Percentiles rank a stretch among this genome's conserved stretches.
Evolutionary conservation across 1,140 invertebrate genomes (phyloP).

Genomic region (Camponotus pennsylvanicus): DNA sequence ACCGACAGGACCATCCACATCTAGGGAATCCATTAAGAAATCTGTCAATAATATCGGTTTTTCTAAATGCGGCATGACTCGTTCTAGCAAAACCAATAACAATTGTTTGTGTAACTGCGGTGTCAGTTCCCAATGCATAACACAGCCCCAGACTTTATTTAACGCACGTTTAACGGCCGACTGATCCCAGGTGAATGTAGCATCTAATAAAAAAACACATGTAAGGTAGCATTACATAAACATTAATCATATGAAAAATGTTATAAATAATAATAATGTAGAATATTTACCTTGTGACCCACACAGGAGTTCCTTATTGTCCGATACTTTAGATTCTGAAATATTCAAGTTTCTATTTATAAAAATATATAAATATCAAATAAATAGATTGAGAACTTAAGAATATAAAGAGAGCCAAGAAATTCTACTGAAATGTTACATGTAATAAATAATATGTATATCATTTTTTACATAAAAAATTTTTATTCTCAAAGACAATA

Average conservation of each 20-base stretch:
- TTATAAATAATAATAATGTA: not conserved
- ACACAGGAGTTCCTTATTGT: conserved; percentile 78
- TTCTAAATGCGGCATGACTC: conserved; percentile 92
- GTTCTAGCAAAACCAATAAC: conserved; percentile 93
- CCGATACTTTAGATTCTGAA: conserved; percentile 68
- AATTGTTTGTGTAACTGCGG: conserved; percentile 91
- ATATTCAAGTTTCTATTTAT: conserved; percentile 16
- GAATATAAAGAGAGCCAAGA: not conserved
- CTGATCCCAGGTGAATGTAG: conserved; percentile 82
- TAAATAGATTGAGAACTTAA: not conserved
- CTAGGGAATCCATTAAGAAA: conserved; percentile 96
- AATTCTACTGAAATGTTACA: not conserved
- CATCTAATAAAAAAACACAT: conserved; percentile 63
- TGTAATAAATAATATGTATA: not conserved
- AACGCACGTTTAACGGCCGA: conserved; percentile 82
- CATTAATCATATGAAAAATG: not conserved
- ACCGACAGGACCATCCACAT: conserved; percentile 94
- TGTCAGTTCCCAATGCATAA: conserved; percentile 90
- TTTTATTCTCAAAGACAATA: not conserved
- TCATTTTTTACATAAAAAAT: not conserved
- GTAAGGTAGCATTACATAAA: not conserved
- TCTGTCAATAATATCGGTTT: conserved; percentile 95
- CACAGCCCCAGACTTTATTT: conserved; percentile 90
- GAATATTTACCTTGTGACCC: conserved; percentile 72
- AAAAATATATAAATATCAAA: not conserved